phyloP scores from a whole-genome alignment of 2,113 vertebrate species.

The Puntigrus tetrazona region DNA sequence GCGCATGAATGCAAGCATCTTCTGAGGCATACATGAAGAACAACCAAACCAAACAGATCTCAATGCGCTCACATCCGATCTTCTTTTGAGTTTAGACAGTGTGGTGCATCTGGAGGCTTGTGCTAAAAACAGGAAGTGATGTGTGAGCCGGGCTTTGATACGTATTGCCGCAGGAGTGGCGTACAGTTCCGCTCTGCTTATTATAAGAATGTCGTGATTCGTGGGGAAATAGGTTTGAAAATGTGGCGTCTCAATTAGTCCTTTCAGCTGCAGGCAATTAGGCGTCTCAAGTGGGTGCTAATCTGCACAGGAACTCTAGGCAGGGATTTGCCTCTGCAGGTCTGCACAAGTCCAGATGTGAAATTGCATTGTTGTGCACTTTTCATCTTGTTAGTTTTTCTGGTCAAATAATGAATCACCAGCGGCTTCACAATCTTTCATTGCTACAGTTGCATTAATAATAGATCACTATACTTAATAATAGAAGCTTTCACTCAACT shows the following conservation, averaged over 20 bases:
- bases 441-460: constrained; percentile 55
- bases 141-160: constrained; percentile 49
- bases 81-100: constrained; percentile 48
- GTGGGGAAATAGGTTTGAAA: constrained; percentile 78
- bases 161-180: constrained; percentile 42
- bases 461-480: constrained; percentile 38
- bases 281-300: constrained; percentile 77
- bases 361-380: constrained; percentile 71
- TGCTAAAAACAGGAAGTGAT: constrained; percentile 56
- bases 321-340: constrained; percentile 71
- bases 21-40: constrained; percentile 34
- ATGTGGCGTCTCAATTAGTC: constrained; percentile 80
- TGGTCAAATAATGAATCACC: constrained; percentile 58
- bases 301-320: constrained; percentile 75
- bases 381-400: constrained; percentile 62
- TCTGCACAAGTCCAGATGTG: constrained; percentile 70
- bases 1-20: constrained; percentile 30
- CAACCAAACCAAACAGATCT: constrained; percentile 44
- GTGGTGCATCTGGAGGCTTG: constrained; percentile 53
- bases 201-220: constrained; percentile 75
- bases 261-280: constrained; percentile 84
- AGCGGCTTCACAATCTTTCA: constrained; percentile 52
- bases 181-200: constrained; percentile 55
- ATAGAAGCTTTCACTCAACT: constrained; percentile 39
- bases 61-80: constrained; percentile 44